A percentile compares a stretch with the other conserved stretches of the same genome.
These are phyloP conservation scores for Xiphophorus couchianus DNA, from an alignment of 2,113 vertebrate species.

Conservation along the genomic window DNA sequence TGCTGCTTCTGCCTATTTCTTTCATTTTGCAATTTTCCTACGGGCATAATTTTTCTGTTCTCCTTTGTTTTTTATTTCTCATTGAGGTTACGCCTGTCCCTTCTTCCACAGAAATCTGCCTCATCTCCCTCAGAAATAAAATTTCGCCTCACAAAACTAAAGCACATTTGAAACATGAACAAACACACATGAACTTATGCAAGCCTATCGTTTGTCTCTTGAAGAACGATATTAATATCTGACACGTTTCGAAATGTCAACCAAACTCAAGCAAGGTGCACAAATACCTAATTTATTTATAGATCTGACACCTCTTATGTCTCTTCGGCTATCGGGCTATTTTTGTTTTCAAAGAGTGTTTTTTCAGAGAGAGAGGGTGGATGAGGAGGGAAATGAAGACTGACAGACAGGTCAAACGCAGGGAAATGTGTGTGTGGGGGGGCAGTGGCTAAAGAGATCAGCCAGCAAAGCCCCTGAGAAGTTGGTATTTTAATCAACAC, in stretches of 20 bases:
- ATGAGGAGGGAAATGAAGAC: constrained; percentile 25
- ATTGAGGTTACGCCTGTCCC: too few species aligned
- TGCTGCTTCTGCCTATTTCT: too few species aligned
- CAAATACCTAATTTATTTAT: constrained; percentile 71
- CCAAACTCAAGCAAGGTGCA: constrained; percentile 50
- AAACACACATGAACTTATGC: constrained; percentile 5
- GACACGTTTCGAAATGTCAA: constrained; percentile 64
- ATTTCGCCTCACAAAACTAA: background rate
- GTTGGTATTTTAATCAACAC: constrained; percentile 41
- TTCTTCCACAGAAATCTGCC: too few species aligned
- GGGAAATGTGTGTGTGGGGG: constrained; percentile 24
- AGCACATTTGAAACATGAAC: constrained; percentile 5
- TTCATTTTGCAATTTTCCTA: background rate
- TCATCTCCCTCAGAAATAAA: background rate
- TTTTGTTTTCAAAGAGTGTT: constrained; percentile 69
- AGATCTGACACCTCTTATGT: constrained; percentile 60
- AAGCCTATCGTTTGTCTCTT: constrained; percentile 53
- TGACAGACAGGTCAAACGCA: constrained; percentile 24
- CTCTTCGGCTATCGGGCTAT: constrained; percentile 57
- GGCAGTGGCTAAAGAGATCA: constrained; percentile 23
- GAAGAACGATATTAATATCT: constrained; percentile 68
- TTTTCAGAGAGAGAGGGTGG: constrained; percentile 23
- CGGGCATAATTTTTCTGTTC: background rate
- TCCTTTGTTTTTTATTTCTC: background rate
- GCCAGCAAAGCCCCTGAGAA: constrained; percentile 16